These are phyloP conservation scores for Punctoribates punctum DNA, from an alignment of 2,888 invertebrate species.

Conservation along the genomic window DNA sequence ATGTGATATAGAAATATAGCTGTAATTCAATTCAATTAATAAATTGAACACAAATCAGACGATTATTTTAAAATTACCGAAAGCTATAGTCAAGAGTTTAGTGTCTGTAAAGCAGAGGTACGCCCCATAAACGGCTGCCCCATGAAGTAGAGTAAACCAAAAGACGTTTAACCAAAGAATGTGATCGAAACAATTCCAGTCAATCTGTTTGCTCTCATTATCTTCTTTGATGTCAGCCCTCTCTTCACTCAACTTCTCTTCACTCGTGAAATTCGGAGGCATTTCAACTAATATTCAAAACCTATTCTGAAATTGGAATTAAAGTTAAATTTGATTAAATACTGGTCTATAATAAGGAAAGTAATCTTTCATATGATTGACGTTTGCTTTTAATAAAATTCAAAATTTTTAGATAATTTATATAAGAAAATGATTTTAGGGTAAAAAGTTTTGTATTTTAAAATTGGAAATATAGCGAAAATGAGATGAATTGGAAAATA, in stretches of 20 bases:
- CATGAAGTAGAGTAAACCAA: conserved; percentile 46
- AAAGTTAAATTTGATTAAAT: too few relatives aligned
- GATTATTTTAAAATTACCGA: conserved; percentile 44
- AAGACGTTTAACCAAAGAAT: conserved; percentile 48
- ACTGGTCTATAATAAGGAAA: too few relatives aligned
- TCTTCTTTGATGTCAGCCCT: neutral
- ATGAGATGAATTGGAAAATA: too few relatives aligned
- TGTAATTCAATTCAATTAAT: conserved; percentile 57
- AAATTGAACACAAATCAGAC: too few relatives aligned
- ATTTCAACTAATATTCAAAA: too few relatives aligned
- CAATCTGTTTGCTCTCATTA: neutral
- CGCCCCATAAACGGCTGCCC: conserved; percentile 45
- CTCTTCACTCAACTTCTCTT: neutral
- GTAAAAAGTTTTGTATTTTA: too few relatives aligned
- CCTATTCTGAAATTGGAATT: too few relatives aligned
- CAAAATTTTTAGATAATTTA: too few relatives aligned
- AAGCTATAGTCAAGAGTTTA: conserved; percentile 46
- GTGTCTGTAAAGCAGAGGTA: conserved; percentile 47
- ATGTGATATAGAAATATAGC: conserved; percentile 62
- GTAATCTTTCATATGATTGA: too few relatives aligned
- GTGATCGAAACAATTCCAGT: conserved; percentile 43
- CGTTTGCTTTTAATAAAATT: too few relatives aligned
- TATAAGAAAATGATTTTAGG: too few relatives aligned
- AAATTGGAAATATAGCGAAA: too few relatives aligned
- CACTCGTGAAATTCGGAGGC: neutral